Conservation (phyloP, 2,797 vertebrate genomes). For the Spinus olivaceus region DNA sequence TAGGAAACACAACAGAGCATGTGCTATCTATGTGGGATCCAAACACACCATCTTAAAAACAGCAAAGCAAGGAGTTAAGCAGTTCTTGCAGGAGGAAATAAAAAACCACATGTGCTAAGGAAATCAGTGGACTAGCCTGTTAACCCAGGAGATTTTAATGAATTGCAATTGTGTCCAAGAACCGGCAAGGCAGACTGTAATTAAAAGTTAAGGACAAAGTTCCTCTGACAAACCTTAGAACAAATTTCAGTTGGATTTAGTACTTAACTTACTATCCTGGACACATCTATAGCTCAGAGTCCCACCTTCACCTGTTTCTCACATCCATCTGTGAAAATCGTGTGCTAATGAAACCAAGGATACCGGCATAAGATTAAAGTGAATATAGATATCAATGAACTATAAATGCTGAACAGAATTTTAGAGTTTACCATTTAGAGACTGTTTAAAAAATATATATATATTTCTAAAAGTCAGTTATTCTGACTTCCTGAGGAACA, state of each 20-base stretch:
- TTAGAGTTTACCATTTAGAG: not conserved
- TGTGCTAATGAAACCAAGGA: not conserved
- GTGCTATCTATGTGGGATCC: not conserved
- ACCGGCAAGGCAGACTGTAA: not conserved
- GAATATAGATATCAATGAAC: not conserved
- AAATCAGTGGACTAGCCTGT: not conserved
- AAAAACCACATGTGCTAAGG: not conserved
- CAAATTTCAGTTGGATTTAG: not conserved
- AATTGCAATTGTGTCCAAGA: not conserved
- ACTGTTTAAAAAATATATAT: not conserved
- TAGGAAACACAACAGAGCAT: not conserved
- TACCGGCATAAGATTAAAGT: not conserved
- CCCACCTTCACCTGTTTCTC: not conserved
- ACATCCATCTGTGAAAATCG: not conserved
- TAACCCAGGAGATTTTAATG: not conserved
- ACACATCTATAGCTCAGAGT: not conserved
- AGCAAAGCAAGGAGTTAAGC: not conserved
- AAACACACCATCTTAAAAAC: not conserved
- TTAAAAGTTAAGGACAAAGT: not conserved
- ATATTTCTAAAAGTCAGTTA: not conserved
- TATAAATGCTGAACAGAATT: not conserved
- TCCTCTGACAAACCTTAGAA: not conserved
- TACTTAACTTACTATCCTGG: not conserved
- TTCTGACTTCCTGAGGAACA: not conserved
- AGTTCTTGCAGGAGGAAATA: not conserved